A percentile compares a stretch with the other conserved stretches of the same genome.
Conservation (phyloP, 35 echinoderm and acorn worm genomes). For the Heliocidaris tuberculata region DNA sequence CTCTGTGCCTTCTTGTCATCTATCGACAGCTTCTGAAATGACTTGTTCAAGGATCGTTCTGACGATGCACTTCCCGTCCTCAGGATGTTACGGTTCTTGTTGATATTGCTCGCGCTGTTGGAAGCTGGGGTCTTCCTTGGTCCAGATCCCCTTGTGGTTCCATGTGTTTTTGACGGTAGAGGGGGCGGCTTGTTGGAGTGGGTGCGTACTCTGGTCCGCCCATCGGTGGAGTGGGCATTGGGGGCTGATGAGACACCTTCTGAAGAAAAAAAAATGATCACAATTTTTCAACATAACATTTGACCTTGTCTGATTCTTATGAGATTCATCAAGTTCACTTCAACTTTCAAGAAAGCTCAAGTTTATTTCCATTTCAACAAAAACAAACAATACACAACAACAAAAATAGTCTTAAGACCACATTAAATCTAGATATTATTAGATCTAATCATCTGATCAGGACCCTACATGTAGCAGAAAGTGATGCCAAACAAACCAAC, state of each 20-base stretch:
- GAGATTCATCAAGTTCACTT: no score
- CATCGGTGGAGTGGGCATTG: neutral
- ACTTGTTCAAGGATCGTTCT: constrained; percentile 46
- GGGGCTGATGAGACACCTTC: constrained; percentile 32
- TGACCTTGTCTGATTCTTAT: no score
- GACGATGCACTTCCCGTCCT: constrained; percentile 51
- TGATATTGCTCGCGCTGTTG: constrained; percentile 77
- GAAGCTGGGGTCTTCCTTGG: constrained; percentile 55
- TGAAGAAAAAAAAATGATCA: neutral
- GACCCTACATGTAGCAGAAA: no score
- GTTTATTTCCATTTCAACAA: no score
- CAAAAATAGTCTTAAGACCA: no score
- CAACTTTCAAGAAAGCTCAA: no score
- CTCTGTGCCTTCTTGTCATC: constrained; percentile 57
- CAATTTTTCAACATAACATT: neutral
- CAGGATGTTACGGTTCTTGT: constrained; percentile 62
- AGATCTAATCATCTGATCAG: no score
- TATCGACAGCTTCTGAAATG: constrained; percentile 69
- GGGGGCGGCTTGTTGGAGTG: constrained; percentile 14
- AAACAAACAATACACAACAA: no score
- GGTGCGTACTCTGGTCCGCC: neutral
- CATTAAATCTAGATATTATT: no score
- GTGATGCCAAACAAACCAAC: no score
- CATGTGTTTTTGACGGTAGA: neutral
- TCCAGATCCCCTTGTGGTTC: neutral